A percentile compares a stretch with the other conserved stretches of the same genome.
These are phyloP conservation scores for Heterodera schachtii DNA, from an alignment of 1,140 invertebrate genomes.

Conservation along the genomic window DNA sequence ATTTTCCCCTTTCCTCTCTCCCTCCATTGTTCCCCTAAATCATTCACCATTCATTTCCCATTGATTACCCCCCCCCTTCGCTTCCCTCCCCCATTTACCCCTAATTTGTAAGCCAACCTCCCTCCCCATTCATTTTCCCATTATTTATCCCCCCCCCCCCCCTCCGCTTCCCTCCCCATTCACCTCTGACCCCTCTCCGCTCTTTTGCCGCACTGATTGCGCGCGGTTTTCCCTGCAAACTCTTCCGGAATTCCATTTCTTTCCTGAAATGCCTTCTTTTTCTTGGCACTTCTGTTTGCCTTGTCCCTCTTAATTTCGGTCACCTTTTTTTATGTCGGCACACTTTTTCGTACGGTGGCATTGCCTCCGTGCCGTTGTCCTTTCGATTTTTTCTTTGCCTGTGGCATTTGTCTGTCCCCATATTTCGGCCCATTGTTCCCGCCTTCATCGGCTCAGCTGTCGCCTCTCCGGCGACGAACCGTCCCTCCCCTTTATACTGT, in stretches of 20 bases:
- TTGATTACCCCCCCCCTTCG: too few species aligned
- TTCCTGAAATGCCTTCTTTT: slow-evolving; percentile 46
- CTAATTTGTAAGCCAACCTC: too few species aligned
- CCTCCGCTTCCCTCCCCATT: background rate
- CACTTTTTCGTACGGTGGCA: slow-evolving; percentile 60
- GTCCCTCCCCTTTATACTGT: background rate
- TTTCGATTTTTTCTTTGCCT: slow-evolving; percentile 5
- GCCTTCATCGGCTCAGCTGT: slow-evolving; percentile 6
- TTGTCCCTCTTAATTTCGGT: background rate
- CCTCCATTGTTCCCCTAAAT: too few species aligned
- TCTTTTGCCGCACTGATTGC: slow-evolving; percentile 66
- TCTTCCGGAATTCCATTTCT: slow-evolving; percentile 60
- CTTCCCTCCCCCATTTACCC: too few species aligned
- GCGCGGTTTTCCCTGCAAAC: slow-evolving; percentile 62
- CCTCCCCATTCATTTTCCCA: too few species aligned
- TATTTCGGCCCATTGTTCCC: background rate
- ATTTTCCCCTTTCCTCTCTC: background rate
- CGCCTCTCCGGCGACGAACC: background rate
- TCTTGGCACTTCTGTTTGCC: background rate
- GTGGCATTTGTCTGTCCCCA: slow-evolving; percentile 2
- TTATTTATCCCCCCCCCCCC: too few species aligned
- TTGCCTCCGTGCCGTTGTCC: slow-evolving; percentile 1
- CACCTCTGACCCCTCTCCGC: slow-evolving; percentile 54
- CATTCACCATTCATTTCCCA: too few species aligned
- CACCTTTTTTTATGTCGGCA: slow-evolving; percentile 60